A percentile compares a stretch with the other conserved stretches of the same genome.
phyloP scores from a whole-genome alignment of 2,797 vertebrate genomes.

The Cetoscarus ocellatus region DNA sequence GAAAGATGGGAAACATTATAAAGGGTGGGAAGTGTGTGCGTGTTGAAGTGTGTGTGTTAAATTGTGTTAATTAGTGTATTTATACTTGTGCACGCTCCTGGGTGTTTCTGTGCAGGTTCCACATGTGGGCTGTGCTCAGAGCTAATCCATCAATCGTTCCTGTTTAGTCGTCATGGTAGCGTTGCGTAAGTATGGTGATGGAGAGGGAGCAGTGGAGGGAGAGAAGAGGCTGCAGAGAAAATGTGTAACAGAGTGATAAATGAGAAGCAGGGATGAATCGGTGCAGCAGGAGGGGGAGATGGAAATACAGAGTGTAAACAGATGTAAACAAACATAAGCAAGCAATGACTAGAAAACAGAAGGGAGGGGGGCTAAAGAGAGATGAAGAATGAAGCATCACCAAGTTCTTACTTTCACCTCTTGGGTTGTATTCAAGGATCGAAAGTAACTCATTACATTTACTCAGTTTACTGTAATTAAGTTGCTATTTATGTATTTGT shows the following conservation, averaged over 20 bases:
- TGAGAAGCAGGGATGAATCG: constrained; percentile 1
- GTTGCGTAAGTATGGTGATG: constrained; percentile 32
- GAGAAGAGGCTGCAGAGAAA: background rate
- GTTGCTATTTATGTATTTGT: no score
- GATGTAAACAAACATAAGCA: constrained; percentile 17
- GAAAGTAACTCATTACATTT: no score
- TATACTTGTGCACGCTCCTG: constrained; percentile 11
- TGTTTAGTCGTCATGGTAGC: constrained; percentile 49
- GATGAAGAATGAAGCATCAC: no score
- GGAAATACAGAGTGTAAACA: constrained; percentile 4
- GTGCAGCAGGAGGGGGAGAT: background rate
- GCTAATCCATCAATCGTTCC: constrained; percentile 48
- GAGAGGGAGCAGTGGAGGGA: background rate
- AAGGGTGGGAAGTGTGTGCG: background rate
- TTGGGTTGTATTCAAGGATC: no score
- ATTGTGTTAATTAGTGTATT: background rate
- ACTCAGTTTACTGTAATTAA: no score
- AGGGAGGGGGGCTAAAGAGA: no score
- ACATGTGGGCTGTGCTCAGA: constrained; percentile 39
- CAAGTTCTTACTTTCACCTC: no score
- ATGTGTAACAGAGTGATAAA: background rate
- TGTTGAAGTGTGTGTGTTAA: background rate
- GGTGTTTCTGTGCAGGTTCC: constrained; percentile 38
- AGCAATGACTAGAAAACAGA: background rate
- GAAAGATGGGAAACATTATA: background rate